A percentile compares a stretch with the other conserved stretches of the same genome.
Conservation (phyloP, 2,113 vertebrate species). For the Ictidomys tridecemlineatus region DNA sequence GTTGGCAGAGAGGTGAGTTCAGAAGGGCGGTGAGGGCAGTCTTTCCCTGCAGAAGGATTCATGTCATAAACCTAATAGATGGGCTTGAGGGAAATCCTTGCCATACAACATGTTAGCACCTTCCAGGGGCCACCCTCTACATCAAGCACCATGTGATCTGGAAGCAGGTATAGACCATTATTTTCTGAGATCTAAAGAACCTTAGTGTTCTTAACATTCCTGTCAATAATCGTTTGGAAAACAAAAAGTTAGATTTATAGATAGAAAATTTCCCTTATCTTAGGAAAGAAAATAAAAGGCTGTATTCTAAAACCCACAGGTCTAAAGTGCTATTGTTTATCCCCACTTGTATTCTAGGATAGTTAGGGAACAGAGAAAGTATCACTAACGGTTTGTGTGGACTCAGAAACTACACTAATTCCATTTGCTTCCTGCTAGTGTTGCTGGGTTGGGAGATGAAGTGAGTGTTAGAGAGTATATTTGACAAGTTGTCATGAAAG, state of each 20-base stretch:
- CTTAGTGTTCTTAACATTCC: background rate
- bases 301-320: background rate
- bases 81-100: background rate
- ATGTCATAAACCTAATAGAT: background rate
- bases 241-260: background rate
- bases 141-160: background rate
- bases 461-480: background rate
- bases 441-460: background rate
- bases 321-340: background rate
- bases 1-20: background rate
- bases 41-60: background rate
- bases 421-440: background rate
- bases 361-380: background rate
- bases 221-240: background rate
- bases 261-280: background rate
- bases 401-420: background rate
- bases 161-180: background rate
- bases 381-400: background rate
- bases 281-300: background rate
- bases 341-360: background rate
- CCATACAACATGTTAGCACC: background rate
- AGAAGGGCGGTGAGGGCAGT: background rate
- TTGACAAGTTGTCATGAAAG: background rate
- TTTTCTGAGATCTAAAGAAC: slow-evolving; percentile 5
- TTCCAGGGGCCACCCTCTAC: background rate